These are phyloP conservation scores for Crypturellus tataupa DNA, from an alignment of 2,797 vertebrate species.

Conservation along the genomic window DNA sequence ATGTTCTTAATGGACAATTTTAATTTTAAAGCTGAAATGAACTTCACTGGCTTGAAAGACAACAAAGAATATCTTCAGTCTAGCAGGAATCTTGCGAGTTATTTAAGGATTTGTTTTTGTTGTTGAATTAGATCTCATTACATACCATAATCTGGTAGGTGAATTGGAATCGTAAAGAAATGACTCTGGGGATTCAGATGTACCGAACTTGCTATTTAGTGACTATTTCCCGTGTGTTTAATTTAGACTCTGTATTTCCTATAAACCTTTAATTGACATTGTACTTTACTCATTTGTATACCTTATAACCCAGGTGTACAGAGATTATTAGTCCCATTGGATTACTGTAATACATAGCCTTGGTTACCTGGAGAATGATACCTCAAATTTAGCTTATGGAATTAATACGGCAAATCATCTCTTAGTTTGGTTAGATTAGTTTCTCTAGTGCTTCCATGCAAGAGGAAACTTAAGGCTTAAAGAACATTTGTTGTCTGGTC, in stretches of 20 bases:
- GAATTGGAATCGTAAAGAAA: background rate
- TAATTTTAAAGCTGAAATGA: background rate
- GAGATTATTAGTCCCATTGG: fast-evolving
- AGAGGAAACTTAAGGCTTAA: background rate
- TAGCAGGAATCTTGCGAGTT: background rate
- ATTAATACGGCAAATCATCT: background rate
- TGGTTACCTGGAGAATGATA: background rate
- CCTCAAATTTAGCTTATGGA: background rate
- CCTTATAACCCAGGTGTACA: background rate
- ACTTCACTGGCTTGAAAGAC: background rate
- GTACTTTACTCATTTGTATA: background rate
- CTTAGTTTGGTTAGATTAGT: background rate
- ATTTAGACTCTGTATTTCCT: background rate
- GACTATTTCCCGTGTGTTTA: background rate
- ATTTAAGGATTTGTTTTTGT: background rate
- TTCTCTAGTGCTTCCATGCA: background rate
- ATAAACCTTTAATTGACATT: background rate
- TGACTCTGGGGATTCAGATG: background rate
- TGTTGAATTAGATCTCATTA: background rate
- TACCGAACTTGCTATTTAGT: background rate
- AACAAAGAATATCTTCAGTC: background rate
- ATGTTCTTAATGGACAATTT: background rate
- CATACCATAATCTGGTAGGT: background rate
- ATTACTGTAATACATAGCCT: fast-evolving
- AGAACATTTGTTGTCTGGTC: background rate